Evolutionary conservation across 2,888 invertebrate genomes (phyloP).

Genomic region (Archips crataeganus): DNA sequence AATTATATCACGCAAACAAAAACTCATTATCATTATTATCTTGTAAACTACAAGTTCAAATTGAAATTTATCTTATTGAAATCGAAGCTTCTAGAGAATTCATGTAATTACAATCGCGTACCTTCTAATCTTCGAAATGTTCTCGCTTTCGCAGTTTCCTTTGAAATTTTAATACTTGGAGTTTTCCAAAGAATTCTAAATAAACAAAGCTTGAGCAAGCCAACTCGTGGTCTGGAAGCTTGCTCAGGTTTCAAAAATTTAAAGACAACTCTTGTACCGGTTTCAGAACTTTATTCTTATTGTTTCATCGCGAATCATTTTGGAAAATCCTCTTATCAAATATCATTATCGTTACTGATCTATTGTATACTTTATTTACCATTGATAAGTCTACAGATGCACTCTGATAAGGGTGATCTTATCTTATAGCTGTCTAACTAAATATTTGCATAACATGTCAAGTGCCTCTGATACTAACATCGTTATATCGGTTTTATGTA

Average conservation of each 20-base stretch:
- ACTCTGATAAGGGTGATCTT: conserved; percentile 1
- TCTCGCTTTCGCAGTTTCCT: conserved; percentile 33
- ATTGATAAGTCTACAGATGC: conserved; percentile 11
- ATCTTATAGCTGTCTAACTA: conserved; percentile 2
- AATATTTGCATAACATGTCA: conserved; percentile 16
- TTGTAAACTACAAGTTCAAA: not conserved
- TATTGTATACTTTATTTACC: conserved; percentile 9
- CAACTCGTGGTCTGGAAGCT: conserved; percentile 10
- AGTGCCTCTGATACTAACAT: not conserved
- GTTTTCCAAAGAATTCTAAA: conserved; percentile 32
- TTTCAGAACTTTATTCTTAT: not conserved
- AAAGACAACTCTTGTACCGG: not conserved
- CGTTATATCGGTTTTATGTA: not conserved
- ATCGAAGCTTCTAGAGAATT: conserved; percentile 30
- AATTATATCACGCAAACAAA: not conserved
- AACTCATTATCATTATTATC: not conserved
- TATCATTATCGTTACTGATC: not conserved
- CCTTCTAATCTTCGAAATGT: conserved; percentile 40
- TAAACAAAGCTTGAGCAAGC: conserved; percentile 24
- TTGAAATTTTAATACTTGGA: conserved; percentile 39
- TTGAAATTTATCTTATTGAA: conserved; percentile 12
- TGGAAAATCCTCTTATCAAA: not conserved
- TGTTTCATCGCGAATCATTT: not conserved
- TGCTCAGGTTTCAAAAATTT: not conserved
- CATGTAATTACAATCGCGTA: conserved; percentile 32